A percentile compares a stretch with the other conserved stretches of the same genome.
These are phyloP conservation scores for Vipera latastei DNA, from an alignment of 2,797 vertebrate genomes.

Conservation along the genomic window DNA sequence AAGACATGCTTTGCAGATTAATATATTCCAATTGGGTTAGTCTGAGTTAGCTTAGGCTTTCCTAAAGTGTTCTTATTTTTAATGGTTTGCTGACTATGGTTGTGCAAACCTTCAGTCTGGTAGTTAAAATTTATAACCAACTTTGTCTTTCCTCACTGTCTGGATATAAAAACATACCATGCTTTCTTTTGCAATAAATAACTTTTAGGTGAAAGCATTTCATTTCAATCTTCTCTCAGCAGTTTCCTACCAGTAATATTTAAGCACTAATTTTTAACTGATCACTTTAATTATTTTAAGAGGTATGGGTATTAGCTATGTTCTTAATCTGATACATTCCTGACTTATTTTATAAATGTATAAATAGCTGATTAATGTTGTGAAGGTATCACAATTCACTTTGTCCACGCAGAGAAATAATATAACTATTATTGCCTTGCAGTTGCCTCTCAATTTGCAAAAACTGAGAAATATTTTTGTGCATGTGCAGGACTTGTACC, in stretches of 20 bases:
- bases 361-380: background rate
- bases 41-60: conserved; percentile 25
- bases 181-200: conserved; percentile 29
- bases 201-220: conserved; percentile 33
- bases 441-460: background rate
- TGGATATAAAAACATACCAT: background rate
- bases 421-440: background rate
- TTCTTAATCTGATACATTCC: background rate
- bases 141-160: background rate
- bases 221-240: conserved; percentile 15
- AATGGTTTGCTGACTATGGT: conserved; percentile 24
- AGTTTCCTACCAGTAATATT: conserved; percentile 2
- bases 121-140: conserved; percentile 44
- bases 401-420: background rate
- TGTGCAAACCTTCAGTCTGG: conserved; percentile 32
- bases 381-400: background rate
- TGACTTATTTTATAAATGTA: background rate
- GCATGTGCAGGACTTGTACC: background rate
- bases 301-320: background rate
- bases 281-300: background rate
- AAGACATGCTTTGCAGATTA: conserved; percentile 48
- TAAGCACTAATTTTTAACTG: conserved; percentile 18
- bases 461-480: background rate
- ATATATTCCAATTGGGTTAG: conserved; percentile 47
- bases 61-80: conserved; percentile 52